phyloP scores from a whole-genome alignment of 2,113 vertebrate species.

The Psophia crepitans region DNA sequence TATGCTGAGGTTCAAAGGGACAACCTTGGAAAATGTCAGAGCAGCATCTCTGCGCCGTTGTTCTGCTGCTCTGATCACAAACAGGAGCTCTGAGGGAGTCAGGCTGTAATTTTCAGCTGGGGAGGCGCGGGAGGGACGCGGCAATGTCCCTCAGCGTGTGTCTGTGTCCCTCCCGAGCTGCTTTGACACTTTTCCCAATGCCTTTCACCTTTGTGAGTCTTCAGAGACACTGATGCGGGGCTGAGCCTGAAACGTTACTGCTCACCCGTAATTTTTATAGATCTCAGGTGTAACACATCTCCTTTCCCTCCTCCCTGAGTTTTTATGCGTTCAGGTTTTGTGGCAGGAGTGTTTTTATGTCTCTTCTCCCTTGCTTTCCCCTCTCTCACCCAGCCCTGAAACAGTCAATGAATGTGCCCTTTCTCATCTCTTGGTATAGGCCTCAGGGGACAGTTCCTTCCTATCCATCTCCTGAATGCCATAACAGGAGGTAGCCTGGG shows the following conservation, averaged over 20 bases:
- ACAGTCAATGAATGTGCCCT: neutral
- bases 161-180: neutral
- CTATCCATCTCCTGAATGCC: neutral
- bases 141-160: neutral
- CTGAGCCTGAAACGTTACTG: neutral
- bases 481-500: neutral
- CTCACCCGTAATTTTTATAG: neutral
- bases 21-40: constrained; percentile 12
- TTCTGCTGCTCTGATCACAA: neutral
- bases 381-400: neutral
- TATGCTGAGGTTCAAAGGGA: neutral
- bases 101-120: neutral
- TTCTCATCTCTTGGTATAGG: neutral
- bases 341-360: neutral
- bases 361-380: neutral
- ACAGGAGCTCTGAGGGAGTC: neutral
- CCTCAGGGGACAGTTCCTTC: constrained; percentile 21
- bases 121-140: neutral
- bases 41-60: neutral
- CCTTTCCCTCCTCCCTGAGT: neutral
- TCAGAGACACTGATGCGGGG: neutral
- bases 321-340: neutral
- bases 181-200: neutral
- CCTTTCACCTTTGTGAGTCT: neutral
- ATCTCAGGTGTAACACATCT: neutral